Conservation (phyloP, 2,888 invertebrate genomes). For the Eugnorisma glareosa region DNA sequence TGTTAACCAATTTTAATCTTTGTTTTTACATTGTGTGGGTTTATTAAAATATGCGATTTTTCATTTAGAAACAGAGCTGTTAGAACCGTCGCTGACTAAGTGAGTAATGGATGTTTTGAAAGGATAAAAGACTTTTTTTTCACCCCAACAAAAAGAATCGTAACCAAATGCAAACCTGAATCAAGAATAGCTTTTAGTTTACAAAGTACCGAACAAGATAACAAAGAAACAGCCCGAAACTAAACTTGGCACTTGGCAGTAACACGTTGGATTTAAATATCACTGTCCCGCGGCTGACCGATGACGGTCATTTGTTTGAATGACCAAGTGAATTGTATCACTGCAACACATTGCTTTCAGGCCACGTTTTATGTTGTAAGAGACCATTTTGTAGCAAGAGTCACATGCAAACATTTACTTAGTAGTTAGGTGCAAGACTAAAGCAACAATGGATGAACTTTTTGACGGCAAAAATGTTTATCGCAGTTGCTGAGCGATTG, state of each 20-base stretch:
- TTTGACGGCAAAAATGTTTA: no score
- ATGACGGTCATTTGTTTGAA: constrained; percentile 73
- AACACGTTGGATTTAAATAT: constrained; percentile 43
- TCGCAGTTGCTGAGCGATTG: no score
- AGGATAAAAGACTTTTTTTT: not conserved
- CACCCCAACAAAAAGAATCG: not conserved
- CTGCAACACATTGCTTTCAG: constrained; percentile 56
- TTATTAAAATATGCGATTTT: not conserved
- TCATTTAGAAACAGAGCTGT: not conserved
- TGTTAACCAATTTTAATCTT: not conserved
- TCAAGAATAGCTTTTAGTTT: not conserved
- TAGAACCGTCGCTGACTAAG: not conserved
- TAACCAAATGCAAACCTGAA: not conserved
- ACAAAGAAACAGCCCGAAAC: not conserved
- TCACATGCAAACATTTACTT: not conserved
- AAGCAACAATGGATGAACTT: not conserved
- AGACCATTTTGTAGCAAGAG: not conserved
- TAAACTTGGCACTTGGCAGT: constrained; percentile 28
- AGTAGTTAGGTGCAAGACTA: not conserved
- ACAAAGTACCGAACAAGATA: not conserved
- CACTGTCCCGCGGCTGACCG: constrained; percentile 25
- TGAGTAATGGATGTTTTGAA: not conserved
- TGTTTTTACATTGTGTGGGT: not conserved
- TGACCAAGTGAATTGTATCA: constrained; percentile 72
- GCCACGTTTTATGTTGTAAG: not conserved